These are phyloP conservation scores for Charaxes varanes DNA, from an alignment of 1,140 invertebrate genomes.

Conservation along the genomic window DNA sequence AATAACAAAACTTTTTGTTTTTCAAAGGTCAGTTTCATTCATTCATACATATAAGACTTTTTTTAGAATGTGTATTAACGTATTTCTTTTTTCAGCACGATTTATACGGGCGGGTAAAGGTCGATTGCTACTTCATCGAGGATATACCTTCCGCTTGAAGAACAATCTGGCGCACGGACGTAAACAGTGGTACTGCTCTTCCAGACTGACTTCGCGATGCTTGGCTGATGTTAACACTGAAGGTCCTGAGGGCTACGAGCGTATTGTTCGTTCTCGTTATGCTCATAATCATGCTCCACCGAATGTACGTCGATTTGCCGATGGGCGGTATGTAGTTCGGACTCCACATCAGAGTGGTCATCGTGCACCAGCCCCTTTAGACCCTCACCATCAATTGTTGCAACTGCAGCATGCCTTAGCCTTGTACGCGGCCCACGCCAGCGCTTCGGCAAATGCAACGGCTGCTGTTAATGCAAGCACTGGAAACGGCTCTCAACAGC, in stretches of 20 bases:
- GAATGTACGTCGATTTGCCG: constrained; percentile 63
- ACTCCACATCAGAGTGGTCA: constrained; percentile 65
- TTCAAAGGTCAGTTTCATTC: constrained; percentile 13
- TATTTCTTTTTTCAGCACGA: constrained; percentile 42
- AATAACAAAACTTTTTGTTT: background rate
- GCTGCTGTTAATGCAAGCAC: constrained; percentile 32
- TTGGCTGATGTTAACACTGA: constrained; percentile 65
- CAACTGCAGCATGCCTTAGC: constrained; percentile 63
- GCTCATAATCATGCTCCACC: constrained; percentile 65
- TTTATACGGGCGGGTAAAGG: constrained; percentile 68
- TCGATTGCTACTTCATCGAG: constrained; percentile 56
- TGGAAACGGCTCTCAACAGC: constrained; percentile 31
- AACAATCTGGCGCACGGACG: constrained; percentile 64
- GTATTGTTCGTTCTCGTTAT: constrained; percentile 62
- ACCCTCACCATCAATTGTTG: constrained; percentile 61
- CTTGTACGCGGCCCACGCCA: constrained; percentile 57
- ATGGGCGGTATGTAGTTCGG: constrained; percentile 65
- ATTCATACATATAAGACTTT: background rate
- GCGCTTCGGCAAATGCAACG: constrained; percentile 39
- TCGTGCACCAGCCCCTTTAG: constrained; percentile 56
- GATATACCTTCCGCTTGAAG: constrained; percentile 65
- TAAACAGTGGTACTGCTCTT: constrained; percentile 69
- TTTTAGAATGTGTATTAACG: constrained; percentile 21
- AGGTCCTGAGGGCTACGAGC: constrained; percentile 63
- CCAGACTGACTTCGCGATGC: constrained; percentile 58